phyloP scores from a whole-genome alignment of 2,113 vertebrate species.

The Puffinus mauretanicus region DNA sequence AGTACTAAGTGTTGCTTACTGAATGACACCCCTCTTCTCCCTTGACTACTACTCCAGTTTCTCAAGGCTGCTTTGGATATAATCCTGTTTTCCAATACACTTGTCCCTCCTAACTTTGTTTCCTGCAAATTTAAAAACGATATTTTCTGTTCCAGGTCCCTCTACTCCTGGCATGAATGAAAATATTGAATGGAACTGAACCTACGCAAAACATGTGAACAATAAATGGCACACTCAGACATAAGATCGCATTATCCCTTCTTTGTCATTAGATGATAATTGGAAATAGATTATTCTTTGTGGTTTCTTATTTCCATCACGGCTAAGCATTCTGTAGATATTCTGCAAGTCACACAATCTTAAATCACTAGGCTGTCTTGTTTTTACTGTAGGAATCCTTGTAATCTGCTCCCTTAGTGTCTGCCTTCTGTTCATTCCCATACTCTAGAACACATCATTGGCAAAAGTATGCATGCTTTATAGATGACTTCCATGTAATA shows the following conservation, averaged over 20 bases:
- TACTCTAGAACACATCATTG: neutral
- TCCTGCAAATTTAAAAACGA: neutral
- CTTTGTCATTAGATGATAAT: neutral
- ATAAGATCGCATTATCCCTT: neutral
- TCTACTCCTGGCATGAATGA: neutral
- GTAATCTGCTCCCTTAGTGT: neutral
- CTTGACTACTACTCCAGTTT: neutral
- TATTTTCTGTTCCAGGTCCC: neutral
- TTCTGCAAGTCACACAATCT: neutral
- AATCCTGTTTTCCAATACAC: neutral
- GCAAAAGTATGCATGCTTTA: neutral
- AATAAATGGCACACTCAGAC: neutral
- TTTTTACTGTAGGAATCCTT: neutral
- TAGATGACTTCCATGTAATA: neutral
- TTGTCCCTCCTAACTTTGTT: neutral
- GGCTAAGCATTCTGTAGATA: neutral
- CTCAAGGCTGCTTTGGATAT: neutral
- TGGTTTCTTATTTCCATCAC: neutral
- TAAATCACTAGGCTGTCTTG: neutral
- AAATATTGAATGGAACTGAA: neutral
- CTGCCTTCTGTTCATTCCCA: neutral
- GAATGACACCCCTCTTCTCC: neutral
- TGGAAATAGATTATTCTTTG: neutral
- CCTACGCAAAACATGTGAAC: neutral
- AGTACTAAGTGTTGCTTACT: neutral